Evolutionary conservation across 2,888 invertebrate species (phyloP).

Genomic region (Synergus laeviventris): DNA sequence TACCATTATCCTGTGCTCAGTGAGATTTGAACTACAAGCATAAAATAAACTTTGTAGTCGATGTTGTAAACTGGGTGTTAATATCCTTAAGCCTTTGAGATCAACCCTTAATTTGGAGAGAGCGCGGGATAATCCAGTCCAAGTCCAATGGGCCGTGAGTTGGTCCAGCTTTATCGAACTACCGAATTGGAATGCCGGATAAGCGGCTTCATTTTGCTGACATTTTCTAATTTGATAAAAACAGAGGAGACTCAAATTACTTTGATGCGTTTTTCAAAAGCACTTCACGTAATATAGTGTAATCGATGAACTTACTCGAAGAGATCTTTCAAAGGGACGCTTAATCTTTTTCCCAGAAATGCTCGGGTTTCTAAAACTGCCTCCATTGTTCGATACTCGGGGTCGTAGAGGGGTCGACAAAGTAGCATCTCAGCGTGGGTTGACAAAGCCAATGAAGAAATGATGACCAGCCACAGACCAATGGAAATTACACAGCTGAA

Average conservation of each 20-base stretch:
- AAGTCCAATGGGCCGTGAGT: conserved; percentile 81
- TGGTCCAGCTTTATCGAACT: conserved; percentile 84
- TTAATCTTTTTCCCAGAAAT: conserved; percentile 75
- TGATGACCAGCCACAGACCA: conserved; percentile 80
- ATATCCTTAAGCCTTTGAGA: conserved; percentile 78
- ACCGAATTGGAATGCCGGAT: conserved; percentile 84
- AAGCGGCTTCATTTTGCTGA: conserved; percentile 84
- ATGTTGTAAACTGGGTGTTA: conserved; percentile 79
- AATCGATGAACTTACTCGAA: conserved; percentile 74
- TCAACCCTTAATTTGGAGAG: conserved; percentile 77
- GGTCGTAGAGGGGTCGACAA: conserved; percentile 85
- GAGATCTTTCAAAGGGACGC: conserved; percentile 78
- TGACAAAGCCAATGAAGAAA: conserved; percentile 79
- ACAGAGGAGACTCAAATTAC: background rate
- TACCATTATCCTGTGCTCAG: conserved; percentile 78
- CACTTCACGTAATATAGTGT: background rate
- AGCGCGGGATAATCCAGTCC: conserved; percentile 77
- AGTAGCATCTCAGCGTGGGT: conserved; percentile 84
- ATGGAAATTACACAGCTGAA: conserved; percentile 80
- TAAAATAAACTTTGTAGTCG: conserved; percentile 79
- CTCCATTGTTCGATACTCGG: conserved; percentile 81
- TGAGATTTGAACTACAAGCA: conserved; percentile 80
- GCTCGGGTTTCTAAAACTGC: conserved; percentile 80
- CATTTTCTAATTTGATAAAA: conserved; percentile 79
- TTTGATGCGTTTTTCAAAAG: background rate